Conservation (phyloP, 1,140 invertebrate genomes). For the Pachypsylla venusta region DNA sequence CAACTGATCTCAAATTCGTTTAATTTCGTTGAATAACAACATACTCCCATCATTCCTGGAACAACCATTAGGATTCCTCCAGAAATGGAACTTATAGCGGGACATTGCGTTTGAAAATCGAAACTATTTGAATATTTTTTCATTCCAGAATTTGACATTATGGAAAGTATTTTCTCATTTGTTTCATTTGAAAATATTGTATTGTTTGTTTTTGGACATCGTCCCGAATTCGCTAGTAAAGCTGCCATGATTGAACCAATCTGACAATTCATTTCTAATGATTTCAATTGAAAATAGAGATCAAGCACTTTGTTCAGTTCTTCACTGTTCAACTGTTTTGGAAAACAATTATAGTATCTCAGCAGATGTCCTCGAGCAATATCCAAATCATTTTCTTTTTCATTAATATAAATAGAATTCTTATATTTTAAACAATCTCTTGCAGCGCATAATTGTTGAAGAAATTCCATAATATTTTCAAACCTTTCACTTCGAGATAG, state of each 20-base stretch:
- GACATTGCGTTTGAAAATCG: constrained; percentile 42
- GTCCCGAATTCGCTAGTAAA: constrained; percentile 51
- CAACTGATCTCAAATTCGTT: constrained; percentile 43
- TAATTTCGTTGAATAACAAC: constrained; percentile 44
- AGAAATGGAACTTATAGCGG: constrained; percentile 49
- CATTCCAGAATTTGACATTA: constrained; percentile 55
- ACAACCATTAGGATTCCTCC: constrained; percentile 47
- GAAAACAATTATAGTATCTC: constrained; percentile 46
- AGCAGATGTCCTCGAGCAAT: constrained; percentile 53
- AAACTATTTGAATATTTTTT: constrained; percentile 32
- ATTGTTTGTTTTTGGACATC: constrained; percentile 47
- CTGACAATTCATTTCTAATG: constrained; percentile 46
- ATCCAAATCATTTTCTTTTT: constrained; percentile 50
- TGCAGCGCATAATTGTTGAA: constrained; percentile 37
- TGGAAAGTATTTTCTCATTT: constrained; percentile 28
- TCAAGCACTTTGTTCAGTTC: constrained; percentile 47
- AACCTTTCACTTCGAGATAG: constrained; percentile 8
- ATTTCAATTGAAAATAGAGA: constrained; percentile 54
- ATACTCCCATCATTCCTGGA: constrained; percentile 46
- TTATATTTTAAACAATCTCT: constrained; percentile 49
- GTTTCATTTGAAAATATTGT: constrained; percentile 35
- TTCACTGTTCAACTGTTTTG: constrained; percentile 34
- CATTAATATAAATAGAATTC: constrained; percentile 48
- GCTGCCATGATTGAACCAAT: constrained; percentile 44
- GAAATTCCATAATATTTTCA: constrained; percentile 9